Conservation (phyloP, 2,113 vertebrate genomes). For the Daboia siamensis region DNA sequence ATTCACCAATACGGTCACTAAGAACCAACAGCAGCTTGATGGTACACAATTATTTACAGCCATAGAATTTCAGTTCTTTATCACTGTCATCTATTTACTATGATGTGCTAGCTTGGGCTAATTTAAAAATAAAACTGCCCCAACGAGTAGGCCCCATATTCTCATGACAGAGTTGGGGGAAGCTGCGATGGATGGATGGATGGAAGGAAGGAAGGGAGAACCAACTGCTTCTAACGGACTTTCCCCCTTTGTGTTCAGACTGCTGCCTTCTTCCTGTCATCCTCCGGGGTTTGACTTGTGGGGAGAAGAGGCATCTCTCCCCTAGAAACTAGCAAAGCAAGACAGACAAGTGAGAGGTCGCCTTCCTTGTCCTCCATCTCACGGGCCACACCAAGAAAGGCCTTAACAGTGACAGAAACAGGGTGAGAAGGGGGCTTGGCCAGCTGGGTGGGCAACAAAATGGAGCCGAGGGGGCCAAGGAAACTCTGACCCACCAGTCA, state of each 20-base stretch:
- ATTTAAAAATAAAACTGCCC: background rate
- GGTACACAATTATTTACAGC: background rate
- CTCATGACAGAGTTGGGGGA: background rate
- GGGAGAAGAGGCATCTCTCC: background rate
- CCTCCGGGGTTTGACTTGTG: background rate
- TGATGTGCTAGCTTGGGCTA: background rate
- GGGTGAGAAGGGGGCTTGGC: background rate
- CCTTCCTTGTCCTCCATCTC: background rate
- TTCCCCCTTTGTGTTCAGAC: background rate
- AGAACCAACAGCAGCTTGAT: background rate
- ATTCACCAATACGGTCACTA: background rate
- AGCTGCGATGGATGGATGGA: background rate
- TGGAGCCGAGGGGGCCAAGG: rapidly evolving
- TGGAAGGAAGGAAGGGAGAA: background rate
- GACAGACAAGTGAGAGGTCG: too few species aligned
- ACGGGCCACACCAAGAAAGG: background rate
- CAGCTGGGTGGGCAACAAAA: background rate
- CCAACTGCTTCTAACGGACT: background rate
- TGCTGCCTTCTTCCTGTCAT: background rate
- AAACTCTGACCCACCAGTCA: background rate
- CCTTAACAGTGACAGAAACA: background rate
- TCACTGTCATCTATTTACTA: background rate
- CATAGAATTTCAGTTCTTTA: background rate
- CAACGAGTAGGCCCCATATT: background rate
- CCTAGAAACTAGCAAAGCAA: background rate